Percentiles rank a stretch among this genome's conserved stretches.
These are phyloP conservation scores for Callorhinus ursinus DNA, from an alignment of 2,113 vertebrate species.

Conservation along the genomic window DNA sequence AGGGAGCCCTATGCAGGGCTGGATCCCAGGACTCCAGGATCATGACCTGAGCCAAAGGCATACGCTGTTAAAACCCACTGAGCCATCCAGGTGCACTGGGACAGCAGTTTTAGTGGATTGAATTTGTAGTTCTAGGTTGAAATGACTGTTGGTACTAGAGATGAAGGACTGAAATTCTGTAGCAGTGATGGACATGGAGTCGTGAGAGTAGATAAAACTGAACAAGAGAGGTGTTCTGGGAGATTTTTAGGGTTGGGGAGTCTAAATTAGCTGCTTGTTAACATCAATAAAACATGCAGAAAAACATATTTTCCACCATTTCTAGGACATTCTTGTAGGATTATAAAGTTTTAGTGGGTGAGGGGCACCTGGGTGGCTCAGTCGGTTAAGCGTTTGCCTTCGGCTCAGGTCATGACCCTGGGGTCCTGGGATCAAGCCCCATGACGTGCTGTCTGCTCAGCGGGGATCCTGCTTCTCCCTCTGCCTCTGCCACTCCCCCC, in stretches of 20 bases:
- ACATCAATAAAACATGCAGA: not conserved
- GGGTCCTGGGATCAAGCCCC: no score
- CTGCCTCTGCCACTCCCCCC: no score
- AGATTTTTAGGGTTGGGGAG: not conserved
- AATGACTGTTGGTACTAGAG: conserved; percentile 3
- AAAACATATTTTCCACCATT: conserved; percentile 3
- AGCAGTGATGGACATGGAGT: not conserved
- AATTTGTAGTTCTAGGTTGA: conserved; percentile 42
- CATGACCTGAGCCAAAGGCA: not conserved
- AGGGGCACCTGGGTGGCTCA: no score
- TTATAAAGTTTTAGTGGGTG: not conserved
- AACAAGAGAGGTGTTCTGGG: not conserved
- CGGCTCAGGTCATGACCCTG: no score
- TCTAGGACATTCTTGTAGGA: not conserved
- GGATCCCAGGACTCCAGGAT: not conserved
- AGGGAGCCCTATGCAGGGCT: not conserved
- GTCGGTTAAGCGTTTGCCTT: no score
- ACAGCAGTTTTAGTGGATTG: not conserved
- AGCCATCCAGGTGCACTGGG: not conserved
- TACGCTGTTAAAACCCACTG: not conserved
- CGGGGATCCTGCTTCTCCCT: no score
- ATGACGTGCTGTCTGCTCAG: no score
- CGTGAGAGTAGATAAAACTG: not conserved
- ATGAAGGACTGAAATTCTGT: not conserved
- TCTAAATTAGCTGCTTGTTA: not conserved